Percentiles rank a stretch among this genome's conserved stretches.
Evolutionary conservation across 2,888 invertebrate genomes (phyloP).

Genomic region (Zygothrica quintamaculata): DNA sequence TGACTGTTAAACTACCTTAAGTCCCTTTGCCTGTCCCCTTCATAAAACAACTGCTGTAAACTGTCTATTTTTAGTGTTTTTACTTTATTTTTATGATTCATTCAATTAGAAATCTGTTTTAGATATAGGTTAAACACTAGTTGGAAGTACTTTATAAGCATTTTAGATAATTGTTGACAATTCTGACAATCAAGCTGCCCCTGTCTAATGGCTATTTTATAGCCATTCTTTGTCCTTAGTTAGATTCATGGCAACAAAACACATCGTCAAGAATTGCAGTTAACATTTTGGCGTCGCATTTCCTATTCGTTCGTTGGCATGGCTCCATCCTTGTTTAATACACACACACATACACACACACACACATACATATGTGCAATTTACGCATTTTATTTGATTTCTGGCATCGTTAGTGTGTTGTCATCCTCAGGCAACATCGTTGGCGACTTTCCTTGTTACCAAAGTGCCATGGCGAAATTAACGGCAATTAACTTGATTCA

Average conservation of each 20-base stretch:
- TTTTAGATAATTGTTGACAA: neutral
- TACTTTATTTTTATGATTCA: too few relatives aligned
- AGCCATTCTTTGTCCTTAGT: too few relatives aligned
- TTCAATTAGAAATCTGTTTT: too few relatives aligned
- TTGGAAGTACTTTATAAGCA: too few relatives aligned
- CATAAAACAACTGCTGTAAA: too few relatives aligned
- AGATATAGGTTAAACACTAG: too few relatives aligned
- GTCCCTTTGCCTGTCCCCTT: too few relatives aligned
- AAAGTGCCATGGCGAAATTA: slow-evolving; percentile 75
- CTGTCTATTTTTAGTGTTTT: too few relatives aligned
- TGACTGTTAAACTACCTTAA: too few relatives aligned
- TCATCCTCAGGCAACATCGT: slow-evolving; percentile 14
- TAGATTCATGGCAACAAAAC: slow-evolving; percentile 11
- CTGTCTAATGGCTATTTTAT: neutral
- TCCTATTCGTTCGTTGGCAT: slow-evolving; percentile 20
- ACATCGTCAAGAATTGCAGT: slow-evolving; percentile 40
- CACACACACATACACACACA: too few relatives aligned
- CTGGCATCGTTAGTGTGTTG: slow-evolving; percentile 29
- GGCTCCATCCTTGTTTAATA: slow-evolving; percentile 21
- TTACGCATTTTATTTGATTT: slow-evolving; percentile 77
- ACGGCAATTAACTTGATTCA: slow-evolving; percentile 77
- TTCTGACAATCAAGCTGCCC: slow-evolving; percentile 27
- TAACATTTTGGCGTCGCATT: slow-evolving; percentile 42
- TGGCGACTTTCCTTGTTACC: slow-evolving; percentile 68
- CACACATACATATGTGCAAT: too few relatives aligned